These are phyloP conservation scores for Ellobius talpinus DNA, from an alignment of 2,113 vertebrate species.

Conservation along the genomic window DNA sequence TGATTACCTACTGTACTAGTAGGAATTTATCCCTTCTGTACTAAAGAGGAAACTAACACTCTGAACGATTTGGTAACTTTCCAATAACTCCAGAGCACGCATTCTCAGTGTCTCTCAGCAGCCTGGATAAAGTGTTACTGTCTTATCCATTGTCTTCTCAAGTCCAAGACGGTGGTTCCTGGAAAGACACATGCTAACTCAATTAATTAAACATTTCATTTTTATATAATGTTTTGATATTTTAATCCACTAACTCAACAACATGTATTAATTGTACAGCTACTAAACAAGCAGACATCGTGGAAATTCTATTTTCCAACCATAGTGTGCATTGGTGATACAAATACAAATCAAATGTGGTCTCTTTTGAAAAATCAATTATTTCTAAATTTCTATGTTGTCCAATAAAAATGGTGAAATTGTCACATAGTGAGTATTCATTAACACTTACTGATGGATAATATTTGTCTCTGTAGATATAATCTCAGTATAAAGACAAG, in stretches of 20 bases:
- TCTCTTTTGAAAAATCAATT: background rate
- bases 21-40: background rate
- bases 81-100: background rate
- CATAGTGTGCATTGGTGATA: background rate
- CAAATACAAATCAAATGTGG: background rate
- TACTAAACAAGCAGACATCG: background rate
- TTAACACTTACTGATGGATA: background rate
- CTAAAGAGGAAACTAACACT: slow-evolving; percentile 60
- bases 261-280: background rate
- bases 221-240: background rate
- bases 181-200: slow-evolving; percentile 18
- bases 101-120: background rate
- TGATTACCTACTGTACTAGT: background rate
- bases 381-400: background rate
- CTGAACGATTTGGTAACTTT: background rate
- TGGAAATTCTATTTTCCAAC: background rate
- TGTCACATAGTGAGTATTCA: background rate
- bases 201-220: background rate
- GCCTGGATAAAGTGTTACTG: background rate
- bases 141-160: background rate
- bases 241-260: background rate
- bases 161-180: background rate
- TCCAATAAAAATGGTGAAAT: background rate
- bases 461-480: background rate
- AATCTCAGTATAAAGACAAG: background rate